A percentile compares a stretch with the other conserved stretches of the same genome.
These are phyloP conservation scores for Euleptes europaea DNA, from an alignment of 2,113 vertebrate genomes.

Conservation along the genomic window DNA sequence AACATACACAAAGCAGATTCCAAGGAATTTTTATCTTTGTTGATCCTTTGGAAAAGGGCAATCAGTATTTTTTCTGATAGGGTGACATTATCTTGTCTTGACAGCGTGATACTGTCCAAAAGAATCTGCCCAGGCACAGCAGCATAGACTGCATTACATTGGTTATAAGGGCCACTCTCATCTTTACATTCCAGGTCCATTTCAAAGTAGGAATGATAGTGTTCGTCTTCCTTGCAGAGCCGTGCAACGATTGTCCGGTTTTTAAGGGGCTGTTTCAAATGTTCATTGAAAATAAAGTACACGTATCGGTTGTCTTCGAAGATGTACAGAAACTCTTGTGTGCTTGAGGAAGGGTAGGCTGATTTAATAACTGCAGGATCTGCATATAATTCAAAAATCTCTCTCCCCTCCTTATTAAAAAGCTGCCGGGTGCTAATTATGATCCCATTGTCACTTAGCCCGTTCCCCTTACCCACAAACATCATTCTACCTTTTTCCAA, in stretches of 20 bases:
- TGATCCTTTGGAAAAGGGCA: constrained; percentile 82
- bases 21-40: constrained; percentile 57
- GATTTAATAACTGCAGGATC: constrained; percentile 86
- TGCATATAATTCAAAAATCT: constrained; percentile 89
- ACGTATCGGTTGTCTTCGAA: constrained; percentile 84
- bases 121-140: constrained; percentile 72
- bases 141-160: constrained; percentile 84
- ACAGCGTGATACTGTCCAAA: constrained; percentile 64
- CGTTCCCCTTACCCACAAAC: constrained; percentile 92
- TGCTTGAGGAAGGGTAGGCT: constrained; percentile 78
- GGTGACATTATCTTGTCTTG: constrained; percentile 39
- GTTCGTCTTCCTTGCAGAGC: constrained; percentile 85
- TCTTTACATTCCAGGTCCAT: constrained; percentile 87
- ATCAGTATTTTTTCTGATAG: constrained; percentile 80
- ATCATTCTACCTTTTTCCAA: constrained; percentile 73
- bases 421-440: constrained; percentile 93
- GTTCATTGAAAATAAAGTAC: constrained; percentile 93
- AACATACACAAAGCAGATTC: constrained; percentile 89
- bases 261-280: constrained; percentile 77
- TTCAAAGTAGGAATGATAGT: constrained; percentile 95
- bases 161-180: constrained; percentile 72
- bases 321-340: constrained; percentile 79
- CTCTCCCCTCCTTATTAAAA: constrained; percentile 74
- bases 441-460: constrained; percentile 89
- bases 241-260: constrained; percentile 88